Evolutionary conservation across 2,888 invertebrate species (phyloP).

Genomic region (Temnothorax ravouxi): DNA sequence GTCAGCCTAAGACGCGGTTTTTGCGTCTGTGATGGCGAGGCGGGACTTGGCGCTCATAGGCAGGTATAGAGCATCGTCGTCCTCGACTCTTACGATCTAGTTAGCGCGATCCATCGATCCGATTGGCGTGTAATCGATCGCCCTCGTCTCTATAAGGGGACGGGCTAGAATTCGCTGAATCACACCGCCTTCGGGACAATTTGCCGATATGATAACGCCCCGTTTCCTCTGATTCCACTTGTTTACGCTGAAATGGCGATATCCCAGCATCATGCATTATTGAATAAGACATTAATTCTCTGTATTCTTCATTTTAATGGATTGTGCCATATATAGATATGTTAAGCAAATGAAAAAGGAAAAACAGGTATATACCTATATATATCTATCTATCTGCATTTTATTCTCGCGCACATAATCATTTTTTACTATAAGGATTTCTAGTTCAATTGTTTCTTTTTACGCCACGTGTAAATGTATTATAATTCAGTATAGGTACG

Average conservation of each 20-base stretch:
- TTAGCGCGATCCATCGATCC: conserved; percentile 74
- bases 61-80: conserved; percentile 48
- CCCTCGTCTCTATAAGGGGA: conserved; percentile 64
- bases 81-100: conserved; percentile 70
- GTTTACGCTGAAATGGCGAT: conserved; percentile 54
- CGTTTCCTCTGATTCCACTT: conserved; percentile 58
- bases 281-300: conserved; percentile 72
- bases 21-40: conserved; percentile 40
- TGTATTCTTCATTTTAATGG: conserved; percentile 58
- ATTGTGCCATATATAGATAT: conserved; percentile 15
- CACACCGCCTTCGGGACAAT: conserved; percentile 60
- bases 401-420: conserved; percentile 4
- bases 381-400: not conserved
- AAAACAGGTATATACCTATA: not conserved
- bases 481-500: not conserved
- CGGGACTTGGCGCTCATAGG: conserved; percentile 52
- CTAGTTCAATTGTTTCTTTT: conserved; percentile 1
- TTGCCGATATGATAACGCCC: conserved; percentile 63
- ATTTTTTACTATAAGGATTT: not conserved
- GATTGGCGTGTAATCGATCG: conserved; percentile 78
- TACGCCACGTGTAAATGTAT: conserved; percentile 8
- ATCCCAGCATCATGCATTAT: conserved; percentile 62
- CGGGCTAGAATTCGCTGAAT: conserved; percentile 73
- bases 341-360: not conserved
- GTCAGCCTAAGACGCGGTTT: conserved; percentile 41